Evolutionary conservation across 2,113 vertebrate genomes (phyloP), one percentile per base, ranked within the genome.

Genomic region (Columba janthina): DNA sequence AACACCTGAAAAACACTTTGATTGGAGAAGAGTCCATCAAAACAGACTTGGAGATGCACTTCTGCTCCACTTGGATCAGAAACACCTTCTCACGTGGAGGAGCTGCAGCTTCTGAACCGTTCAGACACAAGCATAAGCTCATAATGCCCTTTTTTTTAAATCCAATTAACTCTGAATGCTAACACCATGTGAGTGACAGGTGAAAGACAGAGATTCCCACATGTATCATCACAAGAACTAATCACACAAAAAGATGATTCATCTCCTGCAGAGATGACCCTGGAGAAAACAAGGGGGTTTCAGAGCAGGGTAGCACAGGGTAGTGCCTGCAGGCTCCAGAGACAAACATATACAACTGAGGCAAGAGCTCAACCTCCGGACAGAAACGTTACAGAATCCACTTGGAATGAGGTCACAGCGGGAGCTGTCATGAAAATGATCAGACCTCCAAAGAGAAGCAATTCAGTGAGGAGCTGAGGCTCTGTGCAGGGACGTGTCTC

Each of bases 351-450:
- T 1, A 13, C 12, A 22, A 6, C 42, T 4, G 22, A 75, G 38
- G 29, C 22, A 62, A 88, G 6, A 85, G 31, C 16, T 51, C 75
- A 48, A 8, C 9, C 34, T 76, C 44, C 0, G 0, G 29, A 46
- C 21, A 53, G 54, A 85, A 76, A 31, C 8, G 18, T 77, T 26
- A 36, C 34, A 28, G 44, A 75, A 91, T 28, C 4, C 28, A n/a
- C 42, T 31, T 0, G 0, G 48, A 58, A 11, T 3, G 42, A 4
- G 1, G 42, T 78, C 57, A 26, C 26, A 48, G 12, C 0, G 0
- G 5, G 22, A 20, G 1, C 42, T 84, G 46, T 38, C 13, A 71
- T 69, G 34, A 80, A 80, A 81, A 78, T 3, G 1, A 44, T 10
- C 2, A 0, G 22, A 54, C 6, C 17, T 54, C 19, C 26, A 24